These are phyloP conservation scores for Genyomyrus donnyi DNA, from an alignment of 2,113 vertebrate genomes.

Conservation along the genomic window DNA sequence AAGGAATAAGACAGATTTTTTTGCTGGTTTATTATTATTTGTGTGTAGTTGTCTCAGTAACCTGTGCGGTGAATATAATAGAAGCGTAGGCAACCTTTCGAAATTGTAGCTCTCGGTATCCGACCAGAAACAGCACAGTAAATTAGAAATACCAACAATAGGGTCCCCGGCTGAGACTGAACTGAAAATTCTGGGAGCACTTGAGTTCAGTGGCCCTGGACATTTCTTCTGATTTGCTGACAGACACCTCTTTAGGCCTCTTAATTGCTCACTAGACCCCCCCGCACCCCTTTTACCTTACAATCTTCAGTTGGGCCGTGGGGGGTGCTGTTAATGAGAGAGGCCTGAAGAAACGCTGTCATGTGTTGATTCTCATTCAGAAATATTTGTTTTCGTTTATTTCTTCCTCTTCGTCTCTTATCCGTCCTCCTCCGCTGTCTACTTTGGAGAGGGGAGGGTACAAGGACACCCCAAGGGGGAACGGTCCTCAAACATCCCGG, in stretches of 20 bases:
- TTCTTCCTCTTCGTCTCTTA: neutral
- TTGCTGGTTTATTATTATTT: neutral
- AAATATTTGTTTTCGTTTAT: conserved; percentile 4
- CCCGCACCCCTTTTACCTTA: neutral
- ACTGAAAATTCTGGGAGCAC: neutral
- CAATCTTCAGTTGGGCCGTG: neutral
- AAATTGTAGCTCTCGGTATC: neutral
- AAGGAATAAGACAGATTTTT: neutral
- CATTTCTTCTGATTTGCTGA: neutral
- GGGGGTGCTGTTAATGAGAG: neutral
- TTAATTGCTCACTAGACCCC: neutral
- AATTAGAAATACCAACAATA: neutral
- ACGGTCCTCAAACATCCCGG: neutral
- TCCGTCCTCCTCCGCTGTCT: neutral
- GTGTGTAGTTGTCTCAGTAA: neutral
- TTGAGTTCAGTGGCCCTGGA: neutral
- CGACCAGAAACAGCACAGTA: neutral
- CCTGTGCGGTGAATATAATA: neutral
- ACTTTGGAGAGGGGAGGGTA: neutral
- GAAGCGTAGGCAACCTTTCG: neutral
- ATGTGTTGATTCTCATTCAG: neutral
- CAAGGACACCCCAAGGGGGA: neutral
- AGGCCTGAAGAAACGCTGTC: neutral
- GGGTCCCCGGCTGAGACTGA: neutral
- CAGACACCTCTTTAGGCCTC: neutral